These are phyloP conservation scores for Globia sparganii DNA, from an alignment of 2,888 invertebrate genomes.

Conservation along the genomic window DNA sequence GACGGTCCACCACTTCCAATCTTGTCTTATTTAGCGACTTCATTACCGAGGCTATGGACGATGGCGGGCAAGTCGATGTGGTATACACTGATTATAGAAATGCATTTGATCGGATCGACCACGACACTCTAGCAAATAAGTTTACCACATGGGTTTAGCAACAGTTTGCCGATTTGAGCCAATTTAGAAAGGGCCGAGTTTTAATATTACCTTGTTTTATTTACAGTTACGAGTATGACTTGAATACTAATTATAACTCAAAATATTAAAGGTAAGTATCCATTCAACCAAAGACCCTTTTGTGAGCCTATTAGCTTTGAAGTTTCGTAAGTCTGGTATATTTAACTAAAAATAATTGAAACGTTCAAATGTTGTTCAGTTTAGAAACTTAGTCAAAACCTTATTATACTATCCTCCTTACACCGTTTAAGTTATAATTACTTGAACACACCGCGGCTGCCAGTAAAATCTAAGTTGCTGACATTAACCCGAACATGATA, in stretches of 20 bases:
- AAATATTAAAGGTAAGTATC: neutral
- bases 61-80: neutral
- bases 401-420: slow-evolving; percentile 19
- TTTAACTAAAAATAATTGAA: neutral
- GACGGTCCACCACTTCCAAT: too few species aligned
- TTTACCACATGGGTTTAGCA: neutral
- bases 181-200: slow-evolving; percentile 1
- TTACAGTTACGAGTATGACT: neutral
- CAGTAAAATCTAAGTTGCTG: slow-evolving; percentile 61
- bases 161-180: slow-evolving; percentile 1
- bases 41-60: too few species aligned
- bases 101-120: slow-evolving; percentile 1
- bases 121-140: neutral
- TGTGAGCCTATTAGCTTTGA: neutral
- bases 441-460: slow-evolving; percentile 36
- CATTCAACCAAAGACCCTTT: neutral
- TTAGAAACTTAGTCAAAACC: slow-evolving; percentile 11
- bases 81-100: neutral
- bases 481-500: slow-evolving; percentile 49
- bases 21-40: too few species aligned
- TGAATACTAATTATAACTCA: neutral
- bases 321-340: neutral
- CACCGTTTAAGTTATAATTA: slow-evolving; percentile 54
- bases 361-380: neutral
- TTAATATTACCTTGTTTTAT: slow-evolving; percentile 7